phyloP scores from a whole-genome alignment of 2,797 vertebrate species.

The Pyrocephalus nanus region DNA sequence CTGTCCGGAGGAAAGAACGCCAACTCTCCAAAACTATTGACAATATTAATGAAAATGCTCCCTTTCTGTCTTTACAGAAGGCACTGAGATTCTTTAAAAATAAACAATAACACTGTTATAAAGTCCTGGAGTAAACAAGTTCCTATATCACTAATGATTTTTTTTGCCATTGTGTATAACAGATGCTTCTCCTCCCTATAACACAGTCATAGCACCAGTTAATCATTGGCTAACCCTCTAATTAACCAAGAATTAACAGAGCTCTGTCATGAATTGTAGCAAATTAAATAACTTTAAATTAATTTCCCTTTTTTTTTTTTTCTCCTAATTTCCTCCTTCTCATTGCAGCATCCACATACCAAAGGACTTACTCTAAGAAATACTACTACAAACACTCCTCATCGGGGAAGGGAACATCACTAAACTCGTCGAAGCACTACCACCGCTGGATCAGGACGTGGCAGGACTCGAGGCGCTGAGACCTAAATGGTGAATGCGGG shows the following conservation, averaged over 20 bases:
- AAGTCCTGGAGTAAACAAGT: not conserved
- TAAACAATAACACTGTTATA: not conserved
- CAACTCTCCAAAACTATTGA: not conserved
- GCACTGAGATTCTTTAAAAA: not conserved
- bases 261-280: not conserved
- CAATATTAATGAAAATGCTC: not conserved
- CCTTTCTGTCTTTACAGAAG: not conserved
- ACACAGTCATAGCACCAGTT: not conserved
- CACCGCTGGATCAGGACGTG: conserved; percentile 84
- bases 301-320: not conserved
- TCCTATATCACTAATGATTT: not conserved
- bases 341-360: conserved; percentile 89
- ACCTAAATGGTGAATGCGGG: conserved; percentile 66
- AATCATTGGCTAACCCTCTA: not conserved
- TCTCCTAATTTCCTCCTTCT: conserved; percentile 14
- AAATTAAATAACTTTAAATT: conserved; percentile 2
- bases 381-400: conserved; percentile 86
- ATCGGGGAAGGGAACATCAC: conserved; percentile 81
- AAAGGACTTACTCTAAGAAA: conserved; percentile 87
- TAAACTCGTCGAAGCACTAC: conserved; percentile 80
- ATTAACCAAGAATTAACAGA: not conserved
- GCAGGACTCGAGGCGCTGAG: conserved; percentile 84
- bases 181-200: not conserved
- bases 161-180: not conserved
- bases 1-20: not conserved